phyloP scores from a whole-genome alignment of 2,113 vertebrate species.

The Barnardius zonarius region DNA sequence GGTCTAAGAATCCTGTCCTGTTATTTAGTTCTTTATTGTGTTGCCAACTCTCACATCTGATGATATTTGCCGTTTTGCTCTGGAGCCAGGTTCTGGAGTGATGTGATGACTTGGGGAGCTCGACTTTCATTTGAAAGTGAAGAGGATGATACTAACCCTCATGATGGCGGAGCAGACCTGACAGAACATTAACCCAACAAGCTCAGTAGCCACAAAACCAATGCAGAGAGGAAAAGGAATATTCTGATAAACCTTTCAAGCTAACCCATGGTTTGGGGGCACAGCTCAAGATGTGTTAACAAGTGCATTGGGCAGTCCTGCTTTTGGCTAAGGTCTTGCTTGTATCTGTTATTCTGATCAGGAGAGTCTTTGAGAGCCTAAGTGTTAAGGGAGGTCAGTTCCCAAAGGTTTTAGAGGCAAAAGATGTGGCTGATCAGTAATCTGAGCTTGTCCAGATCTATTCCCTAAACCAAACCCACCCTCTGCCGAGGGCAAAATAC shows the following conservation, averaged over 20 bases:
- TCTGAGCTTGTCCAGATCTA: neutral
- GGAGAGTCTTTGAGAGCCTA: neutral
- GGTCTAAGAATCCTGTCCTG: neutral
- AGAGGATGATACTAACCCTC: neutral
- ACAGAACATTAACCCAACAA: too few relatives aligned
- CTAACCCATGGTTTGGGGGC: neutral
- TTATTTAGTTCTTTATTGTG: constrained; percentile 24
- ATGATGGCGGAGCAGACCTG: neutral
- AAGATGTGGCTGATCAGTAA: neutral
- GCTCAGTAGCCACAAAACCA: neutral
- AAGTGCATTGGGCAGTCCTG: neutral
- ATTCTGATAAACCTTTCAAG: neutral
- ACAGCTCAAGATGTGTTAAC: neutral
- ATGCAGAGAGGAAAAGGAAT: neutral
- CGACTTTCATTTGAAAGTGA: neutral
- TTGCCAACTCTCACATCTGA: neutral
- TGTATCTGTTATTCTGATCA: neutral
- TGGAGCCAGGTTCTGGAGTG: constrained; percentile 2
- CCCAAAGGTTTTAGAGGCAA: neutral
- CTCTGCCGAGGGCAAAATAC: neutral
- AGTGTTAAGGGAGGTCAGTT: neutral
- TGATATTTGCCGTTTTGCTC: neutral
- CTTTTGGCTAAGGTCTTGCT: neutral
- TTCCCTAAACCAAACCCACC: neutral
- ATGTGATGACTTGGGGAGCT: neutral